These are phyloP conservation scores for Sphinx pinastri DNA, from an alignment of 2,888 invertebrate genomes.

Conservation along the genomic window DNA sequence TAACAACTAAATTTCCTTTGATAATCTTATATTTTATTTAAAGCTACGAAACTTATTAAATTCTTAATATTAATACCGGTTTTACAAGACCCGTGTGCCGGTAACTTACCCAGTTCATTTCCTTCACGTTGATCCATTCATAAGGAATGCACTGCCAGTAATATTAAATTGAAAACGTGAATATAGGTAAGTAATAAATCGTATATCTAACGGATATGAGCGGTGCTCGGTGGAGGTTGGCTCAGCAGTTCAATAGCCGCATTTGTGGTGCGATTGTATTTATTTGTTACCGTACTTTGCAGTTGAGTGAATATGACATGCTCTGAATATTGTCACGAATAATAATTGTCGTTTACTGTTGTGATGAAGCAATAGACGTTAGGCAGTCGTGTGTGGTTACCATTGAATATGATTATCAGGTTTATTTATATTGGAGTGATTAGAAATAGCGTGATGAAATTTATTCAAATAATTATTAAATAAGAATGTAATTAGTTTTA, in stretches of 20 bases:
- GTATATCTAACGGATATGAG: conserved; percentile 24
- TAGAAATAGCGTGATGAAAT: too few species aligned
- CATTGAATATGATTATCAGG: neutral
- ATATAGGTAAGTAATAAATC: conserved; percentile 14
- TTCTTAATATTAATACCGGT: neutral
- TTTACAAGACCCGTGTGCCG: neutral
- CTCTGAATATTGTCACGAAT: conserved; percentile 47
- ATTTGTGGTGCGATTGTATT: conserved; percentile 33
- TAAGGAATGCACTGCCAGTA: conserved; percentile 4
- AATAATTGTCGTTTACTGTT: conserved; percentile 18
- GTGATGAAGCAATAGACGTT: neutral
- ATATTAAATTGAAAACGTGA: conserved; percentile 18
- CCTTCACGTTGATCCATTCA: conserved; percentile 4
- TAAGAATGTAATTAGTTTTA: too few species aligned
- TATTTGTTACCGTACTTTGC: conserved; percentile 16
- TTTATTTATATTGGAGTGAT: too few species aligned
- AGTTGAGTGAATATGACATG: conserved; percentile 51
- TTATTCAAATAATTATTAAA: too few species aligned
- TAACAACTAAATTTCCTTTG: neutral
- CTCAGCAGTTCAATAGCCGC: conserved; percentile 23
- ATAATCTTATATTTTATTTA: neutral
- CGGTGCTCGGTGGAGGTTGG: conserved; percentile 4
- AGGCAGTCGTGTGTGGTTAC: neutral
- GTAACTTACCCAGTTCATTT: conserved; percentile 9
- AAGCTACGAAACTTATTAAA: neutral